A percentile compares a stretch with the other conserved stretches of the same genome.
Evolutionary conservation across 2,888 invertebrate species (phyloP).

Genomic region (Drosophila monieri): DNA sequence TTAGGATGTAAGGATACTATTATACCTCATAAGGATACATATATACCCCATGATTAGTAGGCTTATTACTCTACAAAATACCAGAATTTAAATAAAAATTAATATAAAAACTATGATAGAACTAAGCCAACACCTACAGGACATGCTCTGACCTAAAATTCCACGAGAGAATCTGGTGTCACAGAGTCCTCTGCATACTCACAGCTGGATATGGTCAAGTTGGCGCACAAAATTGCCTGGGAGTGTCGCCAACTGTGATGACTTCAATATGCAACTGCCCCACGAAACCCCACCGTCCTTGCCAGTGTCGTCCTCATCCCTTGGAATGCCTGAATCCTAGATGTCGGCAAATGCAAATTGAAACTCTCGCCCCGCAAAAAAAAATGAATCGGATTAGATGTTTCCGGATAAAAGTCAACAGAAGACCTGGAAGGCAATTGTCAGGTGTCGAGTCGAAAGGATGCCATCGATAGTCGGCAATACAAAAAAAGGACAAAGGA

Average conservation of each 20-base stretch:
- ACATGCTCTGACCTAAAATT: conserved; percentile 16
- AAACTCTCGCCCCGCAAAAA: conserved; percentile 25
- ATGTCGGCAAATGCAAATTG: conserved; percentile 27
- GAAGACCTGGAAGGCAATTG: conserved; percentile 28
- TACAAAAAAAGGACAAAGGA: conserved; percentile 14
- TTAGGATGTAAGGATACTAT: background rate
- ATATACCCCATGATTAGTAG: too few species aligned
- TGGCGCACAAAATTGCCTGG: conserved; percentile 59
- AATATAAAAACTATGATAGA: background rate
- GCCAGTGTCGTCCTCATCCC: conserved; percentile 8
- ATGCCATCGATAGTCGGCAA: conserved; percentile 18
- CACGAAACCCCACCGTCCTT: background rate
- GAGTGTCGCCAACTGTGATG: conserved; percentile 46
- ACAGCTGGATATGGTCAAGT: conserved; percentile 79
- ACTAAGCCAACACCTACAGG: conserved; percentile 13
- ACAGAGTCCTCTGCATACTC: conserved; percentile 60
- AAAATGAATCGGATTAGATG: conserved; percentile 42
- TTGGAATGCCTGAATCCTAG: background rate
- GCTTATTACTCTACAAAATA: background rate
- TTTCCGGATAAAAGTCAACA: conserved; percentile 36
- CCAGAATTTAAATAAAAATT: too few species aligned
- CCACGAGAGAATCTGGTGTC: conserved; percentile 35
- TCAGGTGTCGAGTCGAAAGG: conserved; percentile 31
- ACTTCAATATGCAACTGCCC: conserved; percentile 35
- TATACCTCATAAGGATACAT: too few species aligned